Conservation (phyloP, 1,140 invertebrate genomes). For the Tyrophagus putrescentiae region DNA sequence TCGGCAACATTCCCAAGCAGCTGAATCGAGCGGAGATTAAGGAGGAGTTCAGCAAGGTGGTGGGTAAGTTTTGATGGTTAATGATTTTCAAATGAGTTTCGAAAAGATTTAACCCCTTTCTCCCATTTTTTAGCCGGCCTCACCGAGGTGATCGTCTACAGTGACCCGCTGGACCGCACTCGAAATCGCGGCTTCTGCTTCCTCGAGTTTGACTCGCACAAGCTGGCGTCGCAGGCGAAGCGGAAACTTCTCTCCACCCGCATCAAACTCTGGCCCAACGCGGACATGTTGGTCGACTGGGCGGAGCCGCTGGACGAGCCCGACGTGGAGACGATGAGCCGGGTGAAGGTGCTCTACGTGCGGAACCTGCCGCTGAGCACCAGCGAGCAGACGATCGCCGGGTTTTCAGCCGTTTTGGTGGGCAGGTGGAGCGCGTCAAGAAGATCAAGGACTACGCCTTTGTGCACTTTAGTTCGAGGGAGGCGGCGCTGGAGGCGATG, state of each 20-base stretch:
- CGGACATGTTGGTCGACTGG: slow-evolving; percentile 99
- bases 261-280: slow-evolving; percentile 91
- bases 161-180: slow-evolving; percentile 94
- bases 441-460: slow-evolving; percentile 99
- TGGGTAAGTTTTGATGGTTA: not conserved
- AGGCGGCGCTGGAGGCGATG: slow-evolving; percentile 89
- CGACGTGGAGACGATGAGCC: slow-evolving; percentile 95
- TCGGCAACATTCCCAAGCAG: slow-evolving; percentile 57
- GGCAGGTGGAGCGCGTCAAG: slow-evolving; percentile 86
- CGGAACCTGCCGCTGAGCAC: slow-evolving; percentile 91
- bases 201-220: slow-evolving; percentile 98
- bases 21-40: slow-evolving; percentile 52
- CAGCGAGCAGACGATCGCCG: slow-evolving; percentile 78
- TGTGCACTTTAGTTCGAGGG: slow-evolving; percentile 94
- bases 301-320: slow-evolving; percentile 98
- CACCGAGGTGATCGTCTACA: slow-evolving; percentile 97
- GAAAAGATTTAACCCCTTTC: not conserved
- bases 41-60: slow-evolving; percentile 44
- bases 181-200: slow-evolving; percentile 99
- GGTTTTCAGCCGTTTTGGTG: slow-evolving; percentile 73
- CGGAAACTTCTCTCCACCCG: slow-evolving; percentile 75
- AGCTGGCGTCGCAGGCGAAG: slow-evolving; percentile 93
- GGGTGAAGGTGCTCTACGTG: slow-evolving; percentile 96
- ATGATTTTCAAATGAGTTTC: slow-evolving; percentile 15
- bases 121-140: slow-evolving; percentile 62